A percentile compares a stretch with the other conserved stretches of the same genome.
These are phyloP conservation scores for Glyphotaelius pellucidus DNA, from an alignment of 2,888 invertebrate species.

Conservation along the genomic window DNA sequence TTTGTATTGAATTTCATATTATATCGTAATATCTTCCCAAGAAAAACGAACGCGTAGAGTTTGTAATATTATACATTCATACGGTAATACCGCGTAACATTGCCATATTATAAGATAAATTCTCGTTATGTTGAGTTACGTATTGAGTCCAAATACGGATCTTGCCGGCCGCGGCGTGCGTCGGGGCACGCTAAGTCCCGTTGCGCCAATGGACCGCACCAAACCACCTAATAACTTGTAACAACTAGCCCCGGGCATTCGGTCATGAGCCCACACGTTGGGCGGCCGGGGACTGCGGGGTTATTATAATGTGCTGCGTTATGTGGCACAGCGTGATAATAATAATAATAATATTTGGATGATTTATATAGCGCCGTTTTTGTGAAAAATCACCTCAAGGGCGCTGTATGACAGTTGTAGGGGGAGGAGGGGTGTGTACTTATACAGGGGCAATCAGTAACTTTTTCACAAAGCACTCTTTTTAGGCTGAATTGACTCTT, in stretches of 20 bases:
- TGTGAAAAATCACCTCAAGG: too few species aligned
- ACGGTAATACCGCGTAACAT: not conserved
- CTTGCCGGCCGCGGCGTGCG: not conserved
- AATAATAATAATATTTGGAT: too few species aligned
- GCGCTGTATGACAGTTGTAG: not conserved
- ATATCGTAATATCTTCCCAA: too few species aligned
- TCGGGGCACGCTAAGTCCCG: constrained; percentile 18
- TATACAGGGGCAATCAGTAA: not conserved
- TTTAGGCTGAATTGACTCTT: too few species aligned
- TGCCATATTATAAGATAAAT: not conserved
- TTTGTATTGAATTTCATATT: too few species aligned
- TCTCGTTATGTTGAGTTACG: not conserved
- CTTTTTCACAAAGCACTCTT: too few species aligned
- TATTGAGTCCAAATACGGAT: not conserved
- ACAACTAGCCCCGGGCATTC: constrained; percentile 26
- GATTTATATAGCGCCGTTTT: too few species aligned
- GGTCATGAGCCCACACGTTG: constrained; percentile 13
- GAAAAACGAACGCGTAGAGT: too few species aligned
- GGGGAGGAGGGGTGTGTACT: not conserved
- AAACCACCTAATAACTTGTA: not conserved
- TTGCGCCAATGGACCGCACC: constrained; percentile 11
- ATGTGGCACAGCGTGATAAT: constrained; percentile 3
- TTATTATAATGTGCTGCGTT: not conserved
- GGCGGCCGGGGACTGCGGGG: not conserved
- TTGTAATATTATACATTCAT: not conserved